These are phyloP conservation scores for Enteromius mattozi DNA, from an alignment of 2,797 vertebrate genomes.

Conservation along the genomic window DNA sequence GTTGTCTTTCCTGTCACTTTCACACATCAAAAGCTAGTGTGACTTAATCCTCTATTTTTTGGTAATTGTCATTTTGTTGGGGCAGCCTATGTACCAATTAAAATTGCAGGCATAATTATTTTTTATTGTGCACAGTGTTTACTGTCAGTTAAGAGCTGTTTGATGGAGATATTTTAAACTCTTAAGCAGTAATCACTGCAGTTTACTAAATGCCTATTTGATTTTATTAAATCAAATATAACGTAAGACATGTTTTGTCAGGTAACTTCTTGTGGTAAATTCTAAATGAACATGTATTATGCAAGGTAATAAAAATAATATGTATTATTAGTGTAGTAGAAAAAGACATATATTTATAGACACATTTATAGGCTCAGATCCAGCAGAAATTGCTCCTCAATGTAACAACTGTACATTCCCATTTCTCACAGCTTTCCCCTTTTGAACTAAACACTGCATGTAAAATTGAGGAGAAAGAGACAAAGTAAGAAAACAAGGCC, in stretches of 20 bases:
- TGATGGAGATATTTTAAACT: conserved; percentile 23
- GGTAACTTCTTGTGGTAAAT: not conserved
- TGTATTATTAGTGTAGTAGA: not conserved
- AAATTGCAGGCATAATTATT: conserved; percentile 24
- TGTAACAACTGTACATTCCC: not conserved
- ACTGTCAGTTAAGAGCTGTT: conserved; percentile 15
- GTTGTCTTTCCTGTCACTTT: conserved; percentile 12
- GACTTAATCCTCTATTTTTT: not conserved
- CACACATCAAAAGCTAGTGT: not conserved
- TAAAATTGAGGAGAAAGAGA: conserved; percentile 32
- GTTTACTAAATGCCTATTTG: not conserved
- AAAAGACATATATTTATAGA: too few species aligned
- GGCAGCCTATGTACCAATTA: not conserved
- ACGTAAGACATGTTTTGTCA: not conserved
- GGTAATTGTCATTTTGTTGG: conserved; percentile 10
- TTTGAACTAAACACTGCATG: conserved; percentile 7
- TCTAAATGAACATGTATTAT: conserved; percentile 8
- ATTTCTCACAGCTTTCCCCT: conserved; percentile 1
- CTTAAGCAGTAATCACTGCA: not conserved
- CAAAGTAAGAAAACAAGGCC: conserved; percentile 19
- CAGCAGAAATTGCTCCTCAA: conserved; percentile 2
- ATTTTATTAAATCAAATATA: conserved; percentile 13
- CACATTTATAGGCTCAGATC: not conserved
- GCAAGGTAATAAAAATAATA: not conserved
- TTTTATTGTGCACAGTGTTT: not conserved